Conservation (phyloP, 2,113 vertebrate genomes). For the Casuarius casuarius region DNA sequence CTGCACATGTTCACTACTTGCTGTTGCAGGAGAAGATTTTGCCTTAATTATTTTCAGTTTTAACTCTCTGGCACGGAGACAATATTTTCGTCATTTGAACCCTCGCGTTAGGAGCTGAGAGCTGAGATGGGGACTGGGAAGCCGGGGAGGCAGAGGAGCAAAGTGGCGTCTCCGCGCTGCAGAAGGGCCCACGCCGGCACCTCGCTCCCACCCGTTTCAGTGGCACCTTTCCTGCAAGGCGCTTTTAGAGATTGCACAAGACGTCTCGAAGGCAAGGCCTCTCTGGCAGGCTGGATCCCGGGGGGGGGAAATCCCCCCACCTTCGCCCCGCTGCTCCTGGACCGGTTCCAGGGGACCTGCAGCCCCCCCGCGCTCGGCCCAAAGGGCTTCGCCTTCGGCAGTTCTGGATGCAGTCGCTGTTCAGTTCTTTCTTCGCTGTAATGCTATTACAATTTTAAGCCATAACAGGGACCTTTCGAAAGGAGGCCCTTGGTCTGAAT, state of each 20-base stretch:
- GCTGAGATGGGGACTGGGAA: neutral
- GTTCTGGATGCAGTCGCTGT: fast-evolving
- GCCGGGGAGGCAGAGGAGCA: fast-evolving
- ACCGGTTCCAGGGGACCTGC: neutral
- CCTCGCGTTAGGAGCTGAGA: neutral
- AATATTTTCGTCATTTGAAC: neutral
- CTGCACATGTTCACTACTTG: neutral
- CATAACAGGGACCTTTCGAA: slow-evolving; percentile 27
- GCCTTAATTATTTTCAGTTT: neutral
- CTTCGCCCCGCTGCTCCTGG: neutral
- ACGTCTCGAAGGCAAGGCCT: neutral
- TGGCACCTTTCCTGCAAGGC: fast-evolving
- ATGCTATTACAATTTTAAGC: neutral
- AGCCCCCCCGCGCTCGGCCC: neutral
- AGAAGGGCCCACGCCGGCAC: fast-evolving
- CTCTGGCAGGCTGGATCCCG: too few relatives aligned
- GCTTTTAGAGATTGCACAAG: fast-evolving
- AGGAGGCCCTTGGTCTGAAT: slow-evolving; percentile 6
- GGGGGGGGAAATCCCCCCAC: too few relatives aligned
- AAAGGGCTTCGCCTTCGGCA: neutral
- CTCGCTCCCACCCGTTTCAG: fast-evolving
- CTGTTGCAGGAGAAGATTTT: neutral
- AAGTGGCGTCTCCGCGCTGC: fast-evolving
- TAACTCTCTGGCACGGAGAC: neutral
- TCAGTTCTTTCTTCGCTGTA: neutral